phyloP scores from a whole-genome alignment of 1,140 invertebrate genomes.

The Drosophila quadrilineata region DNA sequence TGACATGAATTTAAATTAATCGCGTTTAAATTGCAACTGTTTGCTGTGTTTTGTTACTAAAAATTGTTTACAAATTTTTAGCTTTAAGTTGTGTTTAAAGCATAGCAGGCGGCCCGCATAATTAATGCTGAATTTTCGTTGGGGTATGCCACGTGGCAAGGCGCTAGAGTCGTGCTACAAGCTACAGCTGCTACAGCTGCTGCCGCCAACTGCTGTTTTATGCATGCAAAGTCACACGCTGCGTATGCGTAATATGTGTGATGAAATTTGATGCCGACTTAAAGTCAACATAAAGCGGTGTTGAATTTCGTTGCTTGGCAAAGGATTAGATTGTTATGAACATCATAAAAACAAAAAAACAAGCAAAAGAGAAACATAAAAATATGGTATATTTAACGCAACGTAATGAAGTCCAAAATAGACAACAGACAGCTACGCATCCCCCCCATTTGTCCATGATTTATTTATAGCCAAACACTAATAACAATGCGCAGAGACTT shows the following conservation, averaged over 20 bases:
- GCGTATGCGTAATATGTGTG: slow-evolving; percentile 55
- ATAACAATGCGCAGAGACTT: slow-evolving; percentile 14
- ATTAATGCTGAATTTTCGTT: slow-evolving; percentile 66
- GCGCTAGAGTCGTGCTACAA: not conserved
- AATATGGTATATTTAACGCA: slow-evolving; percentile 7
- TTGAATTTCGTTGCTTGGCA: no score
- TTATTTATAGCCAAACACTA: slow-evolving; percentile 30
- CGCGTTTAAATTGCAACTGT: slow-evolving; percentile 1
- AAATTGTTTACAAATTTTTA: not conserved
- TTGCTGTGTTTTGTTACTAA: not conserved
- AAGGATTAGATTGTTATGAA: not conserved
- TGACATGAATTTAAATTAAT: slow-evolving; percentile 30
- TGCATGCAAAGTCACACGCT: slow-evolving; percentile 69
- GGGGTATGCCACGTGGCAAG: slow-evolving; percentile 23
- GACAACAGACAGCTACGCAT: not conserved
- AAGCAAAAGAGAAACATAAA: not conserved
- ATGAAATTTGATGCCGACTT: not conserved
- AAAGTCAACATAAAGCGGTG: not conserved
- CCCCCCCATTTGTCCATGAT: not conserved
- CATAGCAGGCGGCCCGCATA: no score
- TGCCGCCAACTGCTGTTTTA: slow-evolving; percentile 45
- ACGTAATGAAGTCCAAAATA: not conserved
- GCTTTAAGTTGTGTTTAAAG: not conserved
- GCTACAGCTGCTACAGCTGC: not conserved
- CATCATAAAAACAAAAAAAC: no score